A percentile compares a stretch with the other conserved stretches of the same genome.
Evolutionary conservation across 64 coral and sea anemone species (phyloP).

Genomic region (Actinia tenebrosa): DNA sequence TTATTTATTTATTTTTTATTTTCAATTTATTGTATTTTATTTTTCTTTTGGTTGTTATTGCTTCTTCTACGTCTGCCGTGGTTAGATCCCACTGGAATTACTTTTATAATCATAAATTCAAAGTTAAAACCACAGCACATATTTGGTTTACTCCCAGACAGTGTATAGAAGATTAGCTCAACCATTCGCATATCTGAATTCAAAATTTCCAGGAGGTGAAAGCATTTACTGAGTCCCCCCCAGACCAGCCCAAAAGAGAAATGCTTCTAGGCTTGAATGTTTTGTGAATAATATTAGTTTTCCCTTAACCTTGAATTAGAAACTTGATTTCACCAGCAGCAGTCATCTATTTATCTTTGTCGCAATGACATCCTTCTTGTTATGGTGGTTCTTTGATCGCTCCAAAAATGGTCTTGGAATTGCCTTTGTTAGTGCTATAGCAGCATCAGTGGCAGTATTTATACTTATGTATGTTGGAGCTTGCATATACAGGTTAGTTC

Average conservation of each 20-base stretch:
- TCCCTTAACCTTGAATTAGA: slow-evolving; percentile 26
- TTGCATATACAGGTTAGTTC: slow-evolving; percentile 61
- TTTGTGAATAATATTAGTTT: not conserved
- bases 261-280: too few relatives aligned
- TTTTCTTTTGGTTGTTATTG: too few relatives aligned
- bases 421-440: slow-evolving; percentile 66
- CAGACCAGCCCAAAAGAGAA: too few relatives aligned
- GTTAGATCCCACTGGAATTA: too few relatives aligned
- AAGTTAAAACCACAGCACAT: not conserved
- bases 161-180: not conserved
- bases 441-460: slow-evolving; percentile 57
- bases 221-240: too few relatives aligned
- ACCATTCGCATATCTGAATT: not conserved
- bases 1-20: too few relatives aligned
- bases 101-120: too few relatives aligned
- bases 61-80: too few relatives aligned
- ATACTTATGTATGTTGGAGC: slow-evolving; percentile 67
- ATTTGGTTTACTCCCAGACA: not conserved
- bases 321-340: slow-evolving; percentile 86
- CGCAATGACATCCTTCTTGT: slow-evolving; percentile 60
- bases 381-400: slow-evolving; percentile 97
- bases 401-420: slow-evolving; percentile 97
- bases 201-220: too few relatives aligned
- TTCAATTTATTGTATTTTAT: too few relatives aligned
- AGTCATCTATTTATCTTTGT: slow-evolving; percentile 75